These are phyloP conservation scores for Drosophila tripunctata DNA, from an alignment of 2,888 invertebrate genomes.

Conservation along the genomic window DNA sequence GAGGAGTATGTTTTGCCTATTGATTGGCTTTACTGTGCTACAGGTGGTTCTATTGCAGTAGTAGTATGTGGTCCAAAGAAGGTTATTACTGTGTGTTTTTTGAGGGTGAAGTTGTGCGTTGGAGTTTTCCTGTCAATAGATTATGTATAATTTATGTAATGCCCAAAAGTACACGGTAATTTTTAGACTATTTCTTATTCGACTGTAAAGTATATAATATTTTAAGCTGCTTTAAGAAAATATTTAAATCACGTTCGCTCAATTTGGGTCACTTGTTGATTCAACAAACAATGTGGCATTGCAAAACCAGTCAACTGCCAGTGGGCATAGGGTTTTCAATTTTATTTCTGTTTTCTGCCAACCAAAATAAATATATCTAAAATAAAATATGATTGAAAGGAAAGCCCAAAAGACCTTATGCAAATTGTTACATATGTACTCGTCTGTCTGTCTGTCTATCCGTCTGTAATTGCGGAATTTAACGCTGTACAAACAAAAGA, in stretches of 20 bases:
- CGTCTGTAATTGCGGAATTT: slow-evolving; percentile 23
- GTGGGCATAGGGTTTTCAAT: slow-evolving; percentile 20
- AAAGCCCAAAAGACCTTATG: slow-evolving; percentile 42
- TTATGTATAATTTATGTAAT: not conserved
- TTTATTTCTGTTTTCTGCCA: slow-evolving; percentile 29
- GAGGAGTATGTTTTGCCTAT: slow-evolving; percentile 15
- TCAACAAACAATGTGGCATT: slow-evolving; percentile 6
- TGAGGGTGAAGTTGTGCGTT: slow-evolving; percentile 71
- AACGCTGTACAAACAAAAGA: slow-evolving; percentile 34
- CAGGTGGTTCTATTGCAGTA: not conserved
- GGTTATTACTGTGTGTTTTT: slow-evolving; percentile 26
- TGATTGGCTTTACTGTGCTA: not conserved
- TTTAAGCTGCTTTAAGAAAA: not conserved
- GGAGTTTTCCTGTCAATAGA: slow-evolving; percentile 68
- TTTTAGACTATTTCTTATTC: not conserved
- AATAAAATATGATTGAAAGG: slow-evolving; percentile 15
- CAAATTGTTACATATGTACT: slow-evolving; percentile 22
- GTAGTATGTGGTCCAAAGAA: no score
- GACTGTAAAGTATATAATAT: not conserved
- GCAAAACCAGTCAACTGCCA: slow-evolving; percentile 11
- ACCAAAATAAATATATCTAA: slow-evolving; percentile 32
- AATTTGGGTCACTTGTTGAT: slow-evolving; percentile 29
- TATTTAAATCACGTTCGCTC: slow-evolving; percentile 8
- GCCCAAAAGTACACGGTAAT: no score
- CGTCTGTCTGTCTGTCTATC: not conserved